Base-by-base conservation (phyloP, 2,797 vertebrate species). In the Ceyx erithaca region DNA sequence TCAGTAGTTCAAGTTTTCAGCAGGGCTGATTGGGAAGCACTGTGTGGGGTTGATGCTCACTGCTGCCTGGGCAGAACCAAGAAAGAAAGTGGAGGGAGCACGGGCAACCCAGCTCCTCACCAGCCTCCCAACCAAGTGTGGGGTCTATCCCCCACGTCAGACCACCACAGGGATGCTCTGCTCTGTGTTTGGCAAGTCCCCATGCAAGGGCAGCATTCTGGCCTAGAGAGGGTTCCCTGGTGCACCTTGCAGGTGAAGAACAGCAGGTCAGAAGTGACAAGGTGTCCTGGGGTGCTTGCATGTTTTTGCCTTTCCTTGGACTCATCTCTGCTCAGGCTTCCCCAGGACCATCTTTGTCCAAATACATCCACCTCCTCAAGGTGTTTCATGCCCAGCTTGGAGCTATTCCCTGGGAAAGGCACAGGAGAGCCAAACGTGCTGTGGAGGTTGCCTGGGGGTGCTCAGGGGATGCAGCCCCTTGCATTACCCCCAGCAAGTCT, bases 1-100 rank as follows among this genome's bases (percentile, higher is more conserved):
- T 95, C 91, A 88, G 86, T 95, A 88, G 88, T 70, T 90, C 83
- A 69, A 14, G 81, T 80, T 86, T 77, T 61, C 23, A 70, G 7
- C 45, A 52, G 41, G 25, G 18, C 31, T 84, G 57, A 17, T 19
- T 91, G 71, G 61, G 64, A 91, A 77, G 68, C 15, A 45, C 51
- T n/a, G 25, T 43, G 52, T 17, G 0, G 0, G 23, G 59, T 66
- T 0, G 0, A 31, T 23, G 48, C 21, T 91, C 15, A 1, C 68
- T 33, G 4, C 43, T 54, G 59, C 61, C 58, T 43, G 59, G 61
- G 46, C 52, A 91, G 91, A 94, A 90, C 68, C 23, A 80, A 91
- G 90, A 93, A 54, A 91, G 71, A 93, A 93, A 85, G 68, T 10
- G 2, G 41, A 71, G 54, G 64, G 8, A 37, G 20, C 6, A 1